Percentiles rank a stretch among this genome's conserved stretches.
Evolutionary conservation across 2,113 vertebrate genomes (phyloP).

Genomic region (Gavia stellata): DNA sequence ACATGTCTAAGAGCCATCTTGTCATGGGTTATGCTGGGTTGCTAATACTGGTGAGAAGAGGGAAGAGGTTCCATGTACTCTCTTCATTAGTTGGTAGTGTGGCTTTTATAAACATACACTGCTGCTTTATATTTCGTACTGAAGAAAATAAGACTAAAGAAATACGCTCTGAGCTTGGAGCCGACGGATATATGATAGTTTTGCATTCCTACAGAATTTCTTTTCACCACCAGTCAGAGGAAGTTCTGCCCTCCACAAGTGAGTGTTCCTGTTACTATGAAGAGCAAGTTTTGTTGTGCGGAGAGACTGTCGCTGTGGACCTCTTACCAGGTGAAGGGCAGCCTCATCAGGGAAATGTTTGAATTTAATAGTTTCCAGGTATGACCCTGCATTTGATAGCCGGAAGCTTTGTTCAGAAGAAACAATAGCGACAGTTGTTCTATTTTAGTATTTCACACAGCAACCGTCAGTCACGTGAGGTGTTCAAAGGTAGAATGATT

Average conservation of each 20-base stretch:
- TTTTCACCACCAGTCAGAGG: neutral
- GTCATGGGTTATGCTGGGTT: neutral
- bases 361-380: neutral
- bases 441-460: neutral
- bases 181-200: neutral
- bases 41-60: neutral
- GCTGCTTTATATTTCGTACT: neutral
- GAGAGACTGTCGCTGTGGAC: neutral
- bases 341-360: neutral
- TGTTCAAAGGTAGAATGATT: neutral
- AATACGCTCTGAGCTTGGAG: neutral
- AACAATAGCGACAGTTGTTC: neutral
- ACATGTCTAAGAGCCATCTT: neutral
- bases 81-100: neutral
- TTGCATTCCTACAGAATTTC: rapidly evolving
- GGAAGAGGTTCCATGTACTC: neutral
- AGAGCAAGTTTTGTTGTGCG: neutral
- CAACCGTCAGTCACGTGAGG: neutral
- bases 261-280: neutral
- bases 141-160: neutral
- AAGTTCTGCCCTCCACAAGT: neutral
- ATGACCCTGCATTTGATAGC: neutral
- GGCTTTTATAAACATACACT: neutral
- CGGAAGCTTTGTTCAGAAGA: neutral
- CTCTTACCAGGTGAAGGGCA: neutral